These are phyloP conservation scores for Sylvia atricapilla DNA, from an alignment of 2,113 vertebrate genomes.

Conservation along the genomic window DNA sequence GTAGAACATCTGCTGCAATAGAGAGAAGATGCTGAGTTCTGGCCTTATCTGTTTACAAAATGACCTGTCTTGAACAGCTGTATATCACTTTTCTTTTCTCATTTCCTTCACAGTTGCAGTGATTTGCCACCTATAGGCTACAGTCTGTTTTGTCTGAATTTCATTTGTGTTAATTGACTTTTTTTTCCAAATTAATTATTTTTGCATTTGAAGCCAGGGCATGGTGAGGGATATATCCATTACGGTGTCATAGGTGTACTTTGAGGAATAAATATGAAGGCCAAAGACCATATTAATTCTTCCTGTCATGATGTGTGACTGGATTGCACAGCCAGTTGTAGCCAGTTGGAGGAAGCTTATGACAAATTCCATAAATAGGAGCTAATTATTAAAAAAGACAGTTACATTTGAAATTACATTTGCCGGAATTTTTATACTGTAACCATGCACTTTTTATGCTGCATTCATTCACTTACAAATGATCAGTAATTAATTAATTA, in stretches of 20 bases:
- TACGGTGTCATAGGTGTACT: neutral
- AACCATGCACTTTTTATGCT: neutral
- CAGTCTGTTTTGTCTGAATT: conserved; percentile 63
- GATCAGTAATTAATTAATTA: neutral
- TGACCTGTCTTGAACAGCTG: conserved; percentile 49
- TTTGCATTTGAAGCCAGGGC: neutral
- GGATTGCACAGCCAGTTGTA: neutral
- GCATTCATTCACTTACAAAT: neutral
- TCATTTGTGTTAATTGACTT: conserved; percentile 58
- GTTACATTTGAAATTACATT: neutral
- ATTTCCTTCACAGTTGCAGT: conserved; percentile 66
- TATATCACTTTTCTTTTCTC: conserved; percentile 50
- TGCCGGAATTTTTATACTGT: neutral
- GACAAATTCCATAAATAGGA: neutral
- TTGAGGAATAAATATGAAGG: neutral
- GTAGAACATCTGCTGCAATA: conserved; percentile 39
- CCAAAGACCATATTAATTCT: neutral
- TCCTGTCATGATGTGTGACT: neutral
- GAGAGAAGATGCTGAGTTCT: conserved; percentile 31
- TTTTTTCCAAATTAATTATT: conserved; percentile 36
- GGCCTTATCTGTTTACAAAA: conserved; percentile 38
- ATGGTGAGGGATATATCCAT: neutral
- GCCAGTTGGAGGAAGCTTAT: neutral
- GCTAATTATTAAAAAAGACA: neutral
- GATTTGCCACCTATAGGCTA: conserved; percentile 68